These are phyloP conservation scores for Ictidomys tridecemlineatus DNA, from an alignment of 2,113 vertebrate species.

Conservation along the genomic window DNA sequence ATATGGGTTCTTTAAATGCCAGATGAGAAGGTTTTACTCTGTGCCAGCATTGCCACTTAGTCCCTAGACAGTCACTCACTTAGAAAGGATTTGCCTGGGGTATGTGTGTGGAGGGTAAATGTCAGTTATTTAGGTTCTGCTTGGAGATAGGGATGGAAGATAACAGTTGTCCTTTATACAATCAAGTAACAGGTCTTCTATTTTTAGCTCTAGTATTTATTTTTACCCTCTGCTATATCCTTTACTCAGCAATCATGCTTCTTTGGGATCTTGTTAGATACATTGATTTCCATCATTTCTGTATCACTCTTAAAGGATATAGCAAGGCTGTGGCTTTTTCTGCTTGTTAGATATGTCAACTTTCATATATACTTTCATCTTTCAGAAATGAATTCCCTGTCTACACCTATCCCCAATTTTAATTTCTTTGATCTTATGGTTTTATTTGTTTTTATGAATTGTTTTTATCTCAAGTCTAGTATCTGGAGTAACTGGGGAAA, in stretches of 20 bases:
- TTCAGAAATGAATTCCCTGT: conserved; percentile 18
- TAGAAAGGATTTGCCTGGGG: conserved; percentile 23
- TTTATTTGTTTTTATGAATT: conserved; percentile 40
- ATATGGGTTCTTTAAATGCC: neutral
- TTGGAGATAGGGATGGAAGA: neutral
- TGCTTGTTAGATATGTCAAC: neutral
- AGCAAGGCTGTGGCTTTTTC: neutral
- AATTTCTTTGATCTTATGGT: neutral
- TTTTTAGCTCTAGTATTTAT: neutral
- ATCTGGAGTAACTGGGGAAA: conserved; percentile 16
- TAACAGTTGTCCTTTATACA: conserved; percentile 11
- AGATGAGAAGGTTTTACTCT: neutral
- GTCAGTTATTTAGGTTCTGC: neutral
- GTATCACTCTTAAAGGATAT: neutral
- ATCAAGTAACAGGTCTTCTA: neutral
- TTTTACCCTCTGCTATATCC: neutral
- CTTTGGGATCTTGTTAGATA: neutral
- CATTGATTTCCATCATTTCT: neutral
- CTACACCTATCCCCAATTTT: neutral
- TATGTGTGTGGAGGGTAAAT: neutral
- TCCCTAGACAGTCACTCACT: neutral
- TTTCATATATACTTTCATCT: neutral
- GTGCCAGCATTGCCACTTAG: neutral
- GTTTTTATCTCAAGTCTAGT: conserved; percentile 23
- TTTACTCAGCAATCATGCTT: neutral